phyloP scores from a whole-genome alignment of 2,797 vertebrate species.

The Phaenicophaeus curvirostris region DNA sequence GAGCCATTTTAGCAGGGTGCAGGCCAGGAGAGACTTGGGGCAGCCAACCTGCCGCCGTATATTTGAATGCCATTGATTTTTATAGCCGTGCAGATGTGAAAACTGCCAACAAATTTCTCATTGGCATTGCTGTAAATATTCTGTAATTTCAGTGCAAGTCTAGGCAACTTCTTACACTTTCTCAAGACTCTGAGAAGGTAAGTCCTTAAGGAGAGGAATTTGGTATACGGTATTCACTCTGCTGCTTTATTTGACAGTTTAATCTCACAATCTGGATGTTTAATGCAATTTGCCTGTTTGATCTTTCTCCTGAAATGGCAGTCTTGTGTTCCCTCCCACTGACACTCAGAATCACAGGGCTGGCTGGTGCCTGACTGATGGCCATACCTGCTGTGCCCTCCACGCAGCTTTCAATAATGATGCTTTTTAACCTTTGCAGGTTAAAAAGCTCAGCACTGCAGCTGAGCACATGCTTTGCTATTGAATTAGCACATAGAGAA shows the following conservation, averaged over 20 bases:
- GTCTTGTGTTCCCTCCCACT: not conserved
- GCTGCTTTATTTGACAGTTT: not conserved
- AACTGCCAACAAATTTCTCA: not conserved
- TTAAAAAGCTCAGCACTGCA: not conserved
- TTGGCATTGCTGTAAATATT: not conserved
- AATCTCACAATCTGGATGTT: not conserved
- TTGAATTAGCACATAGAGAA: not conserved
- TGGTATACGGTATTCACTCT: not conserved
- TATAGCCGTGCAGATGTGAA: not conserved
- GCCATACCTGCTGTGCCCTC: not conserved
- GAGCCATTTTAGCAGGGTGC: not conserved
- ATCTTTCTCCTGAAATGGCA: not conserved
- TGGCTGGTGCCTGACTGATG: not conserved
- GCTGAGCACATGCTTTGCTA: not conserved
- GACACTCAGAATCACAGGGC: accelerated
- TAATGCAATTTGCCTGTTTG: not conserved
- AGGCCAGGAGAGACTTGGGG: not conserved
- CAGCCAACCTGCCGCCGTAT: not conserved
- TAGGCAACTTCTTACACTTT: not conserved
- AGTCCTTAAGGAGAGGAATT: not conserved
- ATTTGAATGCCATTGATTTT: not conserved
- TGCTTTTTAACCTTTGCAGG: not conserved
- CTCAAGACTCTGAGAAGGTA: not conserved
- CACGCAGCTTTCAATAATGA: not conserved
- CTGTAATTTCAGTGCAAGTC: not conserved